Conservation (phyloP, 1,140 invertebrate genomes). For the Microplitis demolitor region DNA sequence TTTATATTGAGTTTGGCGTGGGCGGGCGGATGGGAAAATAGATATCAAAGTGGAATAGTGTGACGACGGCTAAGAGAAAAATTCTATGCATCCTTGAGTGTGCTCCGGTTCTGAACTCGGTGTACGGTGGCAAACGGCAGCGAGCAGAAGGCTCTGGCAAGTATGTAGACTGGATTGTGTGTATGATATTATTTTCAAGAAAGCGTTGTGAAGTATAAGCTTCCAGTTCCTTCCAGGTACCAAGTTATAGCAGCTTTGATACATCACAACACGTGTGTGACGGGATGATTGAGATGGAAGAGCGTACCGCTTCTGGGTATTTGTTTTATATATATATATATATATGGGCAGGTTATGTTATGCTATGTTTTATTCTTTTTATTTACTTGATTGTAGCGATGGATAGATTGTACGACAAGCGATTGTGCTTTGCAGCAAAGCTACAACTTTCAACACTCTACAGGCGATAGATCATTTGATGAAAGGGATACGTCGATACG, state of each 20-base stretch:
- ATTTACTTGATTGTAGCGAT: background rate
- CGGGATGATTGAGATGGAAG: conserved; percentile 15
- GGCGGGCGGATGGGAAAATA: background rate
- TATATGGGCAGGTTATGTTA: no score
- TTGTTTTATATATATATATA: background rate
- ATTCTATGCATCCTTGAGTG: conserved; percentile 34
- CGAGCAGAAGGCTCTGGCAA: background rate
- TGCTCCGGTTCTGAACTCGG: no score
- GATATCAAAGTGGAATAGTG: conserved; percentile 22
- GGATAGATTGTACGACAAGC: background rate
- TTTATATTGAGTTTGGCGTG: no score
- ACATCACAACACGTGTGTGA: background rate
- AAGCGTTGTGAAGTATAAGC: background rate
- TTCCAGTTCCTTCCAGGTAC: background rate
- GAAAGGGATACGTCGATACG: background rate
- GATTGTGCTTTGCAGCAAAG: background rate
- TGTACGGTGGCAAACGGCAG: background rate
- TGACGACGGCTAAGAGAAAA: conserved; percentile 23
- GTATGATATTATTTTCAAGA: conserved; percentile 24
- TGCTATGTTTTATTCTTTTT: background rate
- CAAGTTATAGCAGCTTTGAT: background rate
- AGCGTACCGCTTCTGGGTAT: background rate
- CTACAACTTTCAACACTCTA: background rate
- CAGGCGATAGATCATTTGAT: conserved; percentile 6
- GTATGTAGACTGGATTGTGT: conserved; percentile 11